A percentile compares a stretch with the other conserved stretches of the same genome.
Conservation (phyloP, 2,888 invertebrate genomes). For the Eristalis pertinax region DNA sequence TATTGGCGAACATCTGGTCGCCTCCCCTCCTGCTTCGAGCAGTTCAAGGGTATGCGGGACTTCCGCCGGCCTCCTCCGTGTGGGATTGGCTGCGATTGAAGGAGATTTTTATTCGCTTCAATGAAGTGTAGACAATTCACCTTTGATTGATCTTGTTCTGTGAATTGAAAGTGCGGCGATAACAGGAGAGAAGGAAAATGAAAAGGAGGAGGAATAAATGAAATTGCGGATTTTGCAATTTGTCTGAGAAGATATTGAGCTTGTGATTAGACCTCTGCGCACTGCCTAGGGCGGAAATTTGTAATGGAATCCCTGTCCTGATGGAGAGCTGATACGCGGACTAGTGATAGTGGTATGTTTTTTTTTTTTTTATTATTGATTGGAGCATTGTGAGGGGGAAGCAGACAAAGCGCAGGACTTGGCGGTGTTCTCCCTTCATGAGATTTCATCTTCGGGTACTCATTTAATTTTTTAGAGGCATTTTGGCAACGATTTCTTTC, state of each 20-base stretch:
- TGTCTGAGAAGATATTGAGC: conserved; percentile 36
- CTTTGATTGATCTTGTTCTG: conserved; percentile 54
- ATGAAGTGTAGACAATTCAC: conserved; percentile 63
- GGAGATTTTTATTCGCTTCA: conserved; percentile 56
- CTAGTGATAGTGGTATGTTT: not conserved
- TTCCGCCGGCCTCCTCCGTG: not conserved
- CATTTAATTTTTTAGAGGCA: no score
- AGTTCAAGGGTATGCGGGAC: conserved; percentile 47
- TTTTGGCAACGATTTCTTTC: no score
- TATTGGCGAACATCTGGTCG: conserved; percentile 47
- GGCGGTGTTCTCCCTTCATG: not conserved
- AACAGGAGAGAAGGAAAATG: no score
- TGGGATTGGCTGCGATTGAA: conserved; percentile 41
- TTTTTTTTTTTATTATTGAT: not conserved
- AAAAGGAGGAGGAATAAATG: not conserved
- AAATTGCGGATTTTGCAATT: conserved; percentile 30
- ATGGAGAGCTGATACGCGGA: not conserved
- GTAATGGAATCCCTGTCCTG: not conserved
- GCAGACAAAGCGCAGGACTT: no score
- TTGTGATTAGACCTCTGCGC: conserved; percentile 39
- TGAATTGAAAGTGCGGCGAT: not conserved
- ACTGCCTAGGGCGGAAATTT: not conserved
- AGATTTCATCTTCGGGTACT: not conserved
- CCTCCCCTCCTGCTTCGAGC: not conserved
- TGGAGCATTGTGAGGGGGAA: not conserved